These are phyloP conservation scores for Melinopterus prodromus DNA, from an alignment of 2,888 invertebrate species.

Conservation along the genomic window DNA sequence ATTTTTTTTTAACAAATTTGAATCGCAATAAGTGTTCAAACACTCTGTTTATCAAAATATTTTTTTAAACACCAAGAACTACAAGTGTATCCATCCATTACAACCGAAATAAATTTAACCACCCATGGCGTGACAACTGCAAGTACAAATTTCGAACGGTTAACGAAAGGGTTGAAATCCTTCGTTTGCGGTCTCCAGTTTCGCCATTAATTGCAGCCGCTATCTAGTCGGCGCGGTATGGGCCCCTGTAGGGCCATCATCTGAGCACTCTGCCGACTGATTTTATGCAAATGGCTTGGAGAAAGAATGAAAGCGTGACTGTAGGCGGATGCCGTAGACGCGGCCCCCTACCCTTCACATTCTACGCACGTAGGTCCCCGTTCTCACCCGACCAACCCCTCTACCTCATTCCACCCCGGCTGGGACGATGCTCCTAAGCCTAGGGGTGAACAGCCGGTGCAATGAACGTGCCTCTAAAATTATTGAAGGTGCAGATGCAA, in stretches of 20 bases:
- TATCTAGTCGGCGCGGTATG: conserved; percentile 5
- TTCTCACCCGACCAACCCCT: conserved; percentile 33
- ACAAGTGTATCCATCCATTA: neutral
- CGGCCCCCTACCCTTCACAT: conserved; percentile 38
- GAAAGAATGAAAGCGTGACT: conserved; percentile 4
- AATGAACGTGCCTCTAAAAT: conserved; percentile 4
- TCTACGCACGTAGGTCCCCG: conserved; percentile 55
- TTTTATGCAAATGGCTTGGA: neutral
- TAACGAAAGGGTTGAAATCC: neutral
- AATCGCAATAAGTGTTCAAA: too few species aligned
- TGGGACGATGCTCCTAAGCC: neutral
- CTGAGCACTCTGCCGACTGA: neutral
- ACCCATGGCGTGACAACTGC: neutral
- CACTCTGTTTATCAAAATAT: too few species aligned
- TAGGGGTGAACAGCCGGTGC: neutral
- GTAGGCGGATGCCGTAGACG: neutral
- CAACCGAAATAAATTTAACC: neutral
- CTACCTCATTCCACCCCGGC: neutral
- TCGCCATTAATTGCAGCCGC: conserved; percentile 19
- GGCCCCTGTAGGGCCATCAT: neutral
- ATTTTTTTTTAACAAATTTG: too few species aligned
- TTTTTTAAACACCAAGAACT: too few species aligned
- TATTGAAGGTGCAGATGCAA: neutral
- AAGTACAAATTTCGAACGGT: neutral
- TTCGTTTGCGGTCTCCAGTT: conserved; percentile 16